Conservation (phyloP, 2,888 invertebrate species). For the Orthosia incerta region DNA sequence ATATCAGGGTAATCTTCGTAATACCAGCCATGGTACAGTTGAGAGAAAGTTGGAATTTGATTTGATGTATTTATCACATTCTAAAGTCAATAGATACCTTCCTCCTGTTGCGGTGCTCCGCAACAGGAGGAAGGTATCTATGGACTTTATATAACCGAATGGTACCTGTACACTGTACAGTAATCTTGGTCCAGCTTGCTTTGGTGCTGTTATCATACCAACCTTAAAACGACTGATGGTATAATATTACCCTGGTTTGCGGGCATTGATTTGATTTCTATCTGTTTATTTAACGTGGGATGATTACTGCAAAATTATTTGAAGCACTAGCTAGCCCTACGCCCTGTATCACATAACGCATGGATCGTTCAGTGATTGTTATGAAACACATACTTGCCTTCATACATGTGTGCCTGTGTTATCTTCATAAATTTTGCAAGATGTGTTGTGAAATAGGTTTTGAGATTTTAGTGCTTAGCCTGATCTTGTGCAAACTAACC, state of each 20-base stretch:
- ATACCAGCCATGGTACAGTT: not conserved
- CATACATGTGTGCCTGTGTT: not conserved
- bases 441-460: not conserved
- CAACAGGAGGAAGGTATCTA: too few species aligned
- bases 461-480: not conserved
- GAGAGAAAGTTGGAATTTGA: not conserved
- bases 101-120: not conserved
- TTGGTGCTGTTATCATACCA: slow-evolving; percentile 22
- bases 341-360: slow-evolving; percentile 24
- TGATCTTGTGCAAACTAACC: not conserved
- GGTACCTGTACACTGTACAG: not conserved
- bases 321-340: slow-evolving; percentile 48
- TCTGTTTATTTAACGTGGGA: not conserved
- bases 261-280: slow-evolving; percentile 2
- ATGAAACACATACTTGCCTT: not conserved
- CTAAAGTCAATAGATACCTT: not conserved
- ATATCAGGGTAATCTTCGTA: not conserved
- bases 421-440: too few species aligned
- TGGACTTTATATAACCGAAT: too few species aligned
- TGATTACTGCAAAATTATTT: slow-evolving; percentile 27
- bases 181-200: not conserved
- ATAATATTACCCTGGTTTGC: not conserved
- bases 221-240: not conserved
- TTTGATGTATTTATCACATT: not conserved
- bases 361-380: not conserved